Evolutionary conservation across 2,113 vertebrate species (phyloP), one percentile per base, ranked within the genome.

Genomic region (Lonchura striata): DNA sequence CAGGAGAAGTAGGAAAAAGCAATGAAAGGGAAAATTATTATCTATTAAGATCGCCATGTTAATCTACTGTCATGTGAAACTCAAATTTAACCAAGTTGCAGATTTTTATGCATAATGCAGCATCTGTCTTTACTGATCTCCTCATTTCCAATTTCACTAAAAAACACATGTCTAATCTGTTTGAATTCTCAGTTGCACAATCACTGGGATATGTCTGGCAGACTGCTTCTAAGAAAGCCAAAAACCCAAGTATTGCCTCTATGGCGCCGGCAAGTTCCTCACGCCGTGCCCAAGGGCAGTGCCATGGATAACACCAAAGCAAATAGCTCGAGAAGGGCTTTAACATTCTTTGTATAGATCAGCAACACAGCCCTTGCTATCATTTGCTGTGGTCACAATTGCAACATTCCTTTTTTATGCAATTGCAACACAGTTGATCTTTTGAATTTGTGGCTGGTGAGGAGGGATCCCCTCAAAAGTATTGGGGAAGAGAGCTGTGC

Each of bases 111-210:
- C 68, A 74, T 88, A 93, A 90, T 64, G 82, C 21, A 2, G 71
- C 85, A 90, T 93, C 88, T 90, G 95, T 90, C 87, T 91, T 83
- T 47, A 74, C 79, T 81, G 82, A 94, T 94, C 82, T 92, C 52
- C 44, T 92, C 52, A 80, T 75, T 96, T 96, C 89, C 78, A 90
- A 63, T 83, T 94, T 90, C 82, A 71, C 64, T 92, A 75, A 52
- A 94, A 92, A 96, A 74, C 82, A 94, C 64, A 79, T 86, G 82
- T 72, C 85, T 77, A 78, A 97, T 88, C 93, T 86, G 88, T 92
- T 86, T 82, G 59, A 92, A 54, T 82, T 93, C 68, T 95, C 71
- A 66, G 75, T 74, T 96, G 82, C 90, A 90, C 64, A 94, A 23
- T 86, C 21, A 4, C 54, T 60, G 56, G 49, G 87, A 82, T 82